Conservation (phyloP, 2,888 invertebrate species). For the Tetranychus piercei region DNA sequence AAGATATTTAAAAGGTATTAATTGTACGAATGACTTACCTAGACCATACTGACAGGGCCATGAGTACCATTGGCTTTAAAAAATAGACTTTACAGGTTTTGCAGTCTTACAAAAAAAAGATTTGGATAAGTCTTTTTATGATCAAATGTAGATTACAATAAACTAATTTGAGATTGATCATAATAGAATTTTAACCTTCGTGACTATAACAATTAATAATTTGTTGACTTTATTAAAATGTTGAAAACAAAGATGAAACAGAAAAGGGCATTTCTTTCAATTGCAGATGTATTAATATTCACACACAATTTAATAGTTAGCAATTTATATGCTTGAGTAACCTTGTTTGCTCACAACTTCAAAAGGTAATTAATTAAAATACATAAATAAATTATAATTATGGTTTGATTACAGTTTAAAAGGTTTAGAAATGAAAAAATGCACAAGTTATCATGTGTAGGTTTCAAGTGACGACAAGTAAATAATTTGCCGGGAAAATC, state of each 20-base stretch:
- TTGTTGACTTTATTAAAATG: too few relatives aligned
- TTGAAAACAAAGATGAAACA: too few relatives aligned
- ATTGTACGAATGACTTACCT: too few relatives aligned
- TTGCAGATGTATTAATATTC: too few relatives aligned
- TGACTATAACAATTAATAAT: neutral
- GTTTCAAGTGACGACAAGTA: neutral
- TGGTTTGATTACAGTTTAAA: neutral
- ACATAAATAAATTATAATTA: neutral
- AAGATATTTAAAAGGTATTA: too few relatives aligned
- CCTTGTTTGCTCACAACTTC: neutral
- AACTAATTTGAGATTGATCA: neutral
- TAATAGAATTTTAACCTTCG: neutral
- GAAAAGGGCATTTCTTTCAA: too few relatives aligned
- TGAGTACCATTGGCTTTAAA: too few relatives aligned
- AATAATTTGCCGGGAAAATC: neutral
- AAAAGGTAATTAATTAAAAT: neutral
- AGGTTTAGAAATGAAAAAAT: neutral
- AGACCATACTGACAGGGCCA: too few relatives aligned
- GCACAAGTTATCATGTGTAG: neutral
- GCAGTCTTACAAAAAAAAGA: too few relatives aligned
- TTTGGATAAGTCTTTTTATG: neutral
- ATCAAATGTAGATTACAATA: neutral
- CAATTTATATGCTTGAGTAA: neutral
- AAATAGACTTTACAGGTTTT: too few relatives aligned
- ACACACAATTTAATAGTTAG: neutral